Conservation (phyloP, 2,113 vertebrate species). For the Semicossyphus pulcher region DNA sequence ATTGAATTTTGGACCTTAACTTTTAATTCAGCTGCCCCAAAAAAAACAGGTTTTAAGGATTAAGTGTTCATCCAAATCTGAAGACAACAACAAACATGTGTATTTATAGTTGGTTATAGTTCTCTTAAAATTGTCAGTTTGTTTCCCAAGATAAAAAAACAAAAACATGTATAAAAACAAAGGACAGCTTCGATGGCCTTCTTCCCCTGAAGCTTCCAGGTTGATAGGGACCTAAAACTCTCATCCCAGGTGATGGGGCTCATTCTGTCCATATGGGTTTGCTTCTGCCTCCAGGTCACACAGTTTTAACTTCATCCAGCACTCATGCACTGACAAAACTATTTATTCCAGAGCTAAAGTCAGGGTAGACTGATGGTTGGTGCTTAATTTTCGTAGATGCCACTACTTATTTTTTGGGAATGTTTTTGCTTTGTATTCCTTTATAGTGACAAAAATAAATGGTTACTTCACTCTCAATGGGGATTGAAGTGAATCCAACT, state of each 20-base stretch:
- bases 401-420: background rate
- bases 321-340: slow-evolving; percentile 5
- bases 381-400: background rate
- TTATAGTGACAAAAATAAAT: background rate
- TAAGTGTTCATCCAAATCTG: too few species aligned
- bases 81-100: too few species aligned
- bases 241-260: slow-evolving; percentile 34
- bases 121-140: background rate
- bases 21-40: too few species aligned
- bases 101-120: too few species aligned
- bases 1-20: too few species aligned
- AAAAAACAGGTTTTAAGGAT: too few species aligned
- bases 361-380: background rate
- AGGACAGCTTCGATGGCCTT: slow-evolving; percentile 1
- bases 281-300: slow-evolving; percentile 38
- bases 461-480: background rate
- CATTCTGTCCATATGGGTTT: slow-evolving; percentile 35
- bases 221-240: slow-evolving; percentile 42
- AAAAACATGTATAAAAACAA: slow-evolving; percentile 4
- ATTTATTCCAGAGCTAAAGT: slow-evolving; percentile 16
- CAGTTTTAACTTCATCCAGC: slow-evolving; percentile 21
- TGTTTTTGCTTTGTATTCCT: background rate
- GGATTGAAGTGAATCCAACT: background rate
- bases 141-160: background rate
- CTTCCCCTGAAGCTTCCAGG: slow-evolving; percentile 24